Percentiles rank a stretch among this genome's conserved stretches.
Evolutionary conservation across 2,797 vertebrate genomes (phyloP).

Genomic region (Propithecus deckenii): DNA sequence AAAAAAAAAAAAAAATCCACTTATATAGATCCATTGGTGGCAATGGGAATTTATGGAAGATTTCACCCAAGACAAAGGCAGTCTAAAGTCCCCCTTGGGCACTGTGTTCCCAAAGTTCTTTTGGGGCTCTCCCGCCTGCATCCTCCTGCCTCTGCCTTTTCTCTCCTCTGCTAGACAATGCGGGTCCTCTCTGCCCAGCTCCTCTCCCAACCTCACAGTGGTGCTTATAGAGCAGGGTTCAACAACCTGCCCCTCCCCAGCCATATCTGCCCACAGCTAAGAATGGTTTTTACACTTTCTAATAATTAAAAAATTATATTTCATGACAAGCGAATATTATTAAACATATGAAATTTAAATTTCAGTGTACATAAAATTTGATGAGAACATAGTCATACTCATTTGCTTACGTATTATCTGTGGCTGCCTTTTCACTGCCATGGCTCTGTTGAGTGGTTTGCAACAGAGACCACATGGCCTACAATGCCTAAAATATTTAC

Average conservation of each 20-base stretch:
- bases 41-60: neutral
- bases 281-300: neutral
- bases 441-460: neutral
- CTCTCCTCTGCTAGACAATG: neutral
- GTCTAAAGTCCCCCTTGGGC: neutral
- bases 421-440: neutral
- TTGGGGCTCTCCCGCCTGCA: neutral
- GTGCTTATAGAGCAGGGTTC: neutral
- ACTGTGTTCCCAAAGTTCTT: neutral
- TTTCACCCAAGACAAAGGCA: neutral
- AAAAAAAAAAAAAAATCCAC: neutral
- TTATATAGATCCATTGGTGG: neutral
- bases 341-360: neutral
- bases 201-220: neutral
- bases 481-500: neutral
- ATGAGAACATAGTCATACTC: neutral
- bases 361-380: neutral
- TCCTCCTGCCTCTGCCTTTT: neutral
- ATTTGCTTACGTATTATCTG: neutral
- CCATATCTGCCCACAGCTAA: neutral
- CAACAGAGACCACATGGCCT: fast-evolving
- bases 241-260: neutral
- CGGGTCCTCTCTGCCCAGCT: neutral
- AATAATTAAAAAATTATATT: neutral
- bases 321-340: neutral